Percentiles rank a stretch among this genome's conserved stretches.
Conservation (phyloP, 2,113 vertebrate genomes). For the Atherinomorus stipes region DNA sequence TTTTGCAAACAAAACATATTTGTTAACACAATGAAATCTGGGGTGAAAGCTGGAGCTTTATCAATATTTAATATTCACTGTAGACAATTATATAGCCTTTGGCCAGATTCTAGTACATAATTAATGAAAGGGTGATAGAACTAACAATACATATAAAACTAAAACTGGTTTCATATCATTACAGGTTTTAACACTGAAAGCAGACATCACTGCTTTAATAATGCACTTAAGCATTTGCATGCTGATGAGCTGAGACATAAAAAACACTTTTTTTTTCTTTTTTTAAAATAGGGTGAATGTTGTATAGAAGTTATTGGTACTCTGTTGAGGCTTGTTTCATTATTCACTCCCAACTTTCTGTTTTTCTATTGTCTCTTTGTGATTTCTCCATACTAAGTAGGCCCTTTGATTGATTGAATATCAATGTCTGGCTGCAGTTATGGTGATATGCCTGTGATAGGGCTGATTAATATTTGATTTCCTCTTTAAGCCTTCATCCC, state of each 20-base stretch:
- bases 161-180: conserved; percentile 34
- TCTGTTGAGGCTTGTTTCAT: conserved; percentile 22
- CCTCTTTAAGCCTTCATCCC: conserved; percentile 53
- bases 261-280: not conserved
- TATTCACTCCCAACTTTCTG: conserved; percentile 37
- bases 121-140: conserved; percentile 69
- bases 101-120: conserved; percentile 76
- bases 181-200: conserved; percentile 29
- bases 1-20: conserved; percentile 84
- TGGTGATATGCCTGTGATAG: conserved; percentile 63
- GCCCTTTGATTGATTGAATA: conserved; percentile 63
- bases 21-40: conserved; percentile 83
- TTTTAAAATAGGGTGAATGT: not conserved
- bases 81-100: conserved; percentile 75
- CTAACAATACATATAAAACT: conserved; percentile 53
- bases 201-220: conserved; percentile 4
- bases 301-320: conserved; percentile 3
- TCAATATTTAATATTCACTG: conserved; percentile 82
- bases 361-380: conserved; percentile 41
- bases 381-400: conserved; percentile 51
- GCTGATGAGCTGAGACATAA: not conserved
- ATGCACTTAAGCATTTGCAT: not conserved
- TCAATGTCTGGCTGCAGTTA: conserved; percentile 64
- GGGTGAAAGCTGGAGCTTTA: conserved; percentile 74
- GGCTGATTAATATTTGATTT: conserved; percentile 75